Conservation (phyloP, 2,888 invertebrate species). For the Amiota minor region DNA sequence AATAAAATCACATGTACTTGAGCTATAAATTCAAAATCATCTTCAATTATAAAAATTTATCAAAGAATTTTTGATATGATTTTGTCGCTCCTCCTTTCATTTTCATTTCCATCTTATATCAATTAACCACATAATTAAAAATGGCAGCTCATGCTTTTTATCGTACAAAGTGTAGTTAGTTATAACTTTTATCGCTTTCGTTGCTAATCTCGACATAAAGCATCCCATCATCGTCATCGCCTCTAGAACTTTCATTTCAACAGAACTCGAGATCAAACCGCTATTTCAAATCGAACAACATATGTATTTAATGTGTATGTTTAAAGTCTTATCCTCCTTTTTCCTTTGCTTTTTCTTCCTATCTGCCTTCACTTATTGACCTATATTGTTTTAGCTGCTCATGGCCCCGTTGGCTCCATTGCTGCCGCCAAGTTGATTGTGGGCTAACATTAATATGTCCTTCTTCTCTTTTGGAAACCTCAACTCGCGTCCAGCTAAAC, state of each 20-base stretch:
- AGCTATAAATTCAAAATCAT: slow-evolving; percentile 20
- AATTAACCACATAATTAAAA: not conserved
- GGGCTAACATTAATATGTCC: slow-evolving; percentile 91
- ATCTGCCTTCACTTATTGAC: slow-evolving; percentile 34
- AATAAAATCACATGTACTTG: slow-evolving; percentile 26
- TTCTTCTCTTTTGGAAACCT: slow-evolving; percentile 96
- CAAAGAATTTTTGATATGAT: slow-evolving; percentile 9
- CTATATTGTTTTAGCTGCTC: slow-evolving; percentile 54
- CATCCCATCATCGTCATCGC: too few species aligned
- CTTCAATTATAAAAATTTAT: slow-evolving; percentile 18
- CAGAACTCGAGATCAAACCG: slow-evolving; percentile 57
- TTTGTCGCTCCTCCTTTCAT: not conserved
- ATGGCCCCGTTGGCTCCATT: slow-evolving; percentile 56
- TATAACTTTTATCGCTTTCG: too few species aligned
- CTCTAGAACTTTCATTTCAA: slow-evolving; percentile 47
- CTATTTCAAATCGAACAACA: slow-evolving; percentile 48
- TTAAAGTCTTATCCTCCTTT: slow-evolving; percentile 38
- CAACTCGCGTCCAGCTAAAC: slow-evolving; percentile 90
- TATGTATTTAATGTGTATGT: slow-evolving; percentile 28
- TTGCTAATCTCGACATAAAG: too few species aligned
- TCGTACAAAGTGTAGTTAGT: not conserved
- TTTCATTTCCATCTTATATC: not conserved
- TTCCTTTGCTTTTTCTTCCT: slow-evolving; percentile 41
- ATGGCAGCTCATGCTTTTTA: slow-evolving; percentile 24
- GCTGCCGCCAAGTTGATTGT: slow-evolving; percentile 82